Evolutionary conservation across 2,888 invertebrate species (phyloP), one percentile per base, ranked within the genome.

Genomic region (Drosophila heteroneura): DNA sequence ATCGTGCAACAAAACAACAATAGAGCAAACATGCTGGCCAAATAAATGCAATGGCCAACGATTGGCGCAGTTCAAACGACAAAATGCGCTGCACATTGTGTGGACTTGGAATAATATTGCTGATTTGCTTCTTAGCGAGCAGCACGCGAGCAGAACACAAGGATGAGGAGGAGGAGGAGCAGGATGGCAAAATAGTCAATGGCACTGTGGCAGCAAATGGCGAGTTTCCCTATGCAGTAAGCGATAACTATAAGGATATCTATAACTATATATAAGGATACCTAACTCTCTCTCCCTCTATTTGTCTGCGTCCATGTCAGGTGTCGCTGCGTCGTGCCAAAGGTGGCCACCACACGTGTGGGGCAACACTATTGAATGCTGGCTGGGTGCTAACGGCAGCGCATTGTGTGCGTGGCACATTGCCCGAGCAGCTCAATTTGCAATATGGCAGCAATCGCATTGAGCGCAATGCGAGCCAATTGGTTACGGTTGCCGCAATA

Each of bases 301-400:
- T 35, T 5, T 16, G 22, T 22, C 14, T 53, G 19, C 32, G 59
- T 49, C 22, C 12, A 9, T 52, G 30, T 5, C 33, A 92, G 92
- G 83, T 89, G 0, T 92, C 92, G 1, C 71, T 92, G 37, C 85
- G 92, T 2, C 86, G 89, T 5, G 68, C 84, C 12, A 80, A 79
- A 3, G 74, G 74, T 26, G 92, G 92, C 7, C 84, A 82, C 22
- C 93, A 93, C 56, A 83, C 82, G 2, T 93, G 93, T 60, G 93
- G 93, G 9, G 91, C 79, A 12, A 89, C 92, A 0, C 74, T 93
- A 37, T 56, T 93, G 1, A 93, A 92, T 64, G 82, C 86, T 3
- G 65, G 78, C 53, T 93, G 93, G 93, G 79, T 89, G 5, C 71
- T 93, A 16, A 93, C 93, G 1, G 93, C 93, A 12, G 93, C 91